phyloP scores from a whole-genome alignment of 2,113 vertebrate species.

The Arothron firmamentum region DNA sequence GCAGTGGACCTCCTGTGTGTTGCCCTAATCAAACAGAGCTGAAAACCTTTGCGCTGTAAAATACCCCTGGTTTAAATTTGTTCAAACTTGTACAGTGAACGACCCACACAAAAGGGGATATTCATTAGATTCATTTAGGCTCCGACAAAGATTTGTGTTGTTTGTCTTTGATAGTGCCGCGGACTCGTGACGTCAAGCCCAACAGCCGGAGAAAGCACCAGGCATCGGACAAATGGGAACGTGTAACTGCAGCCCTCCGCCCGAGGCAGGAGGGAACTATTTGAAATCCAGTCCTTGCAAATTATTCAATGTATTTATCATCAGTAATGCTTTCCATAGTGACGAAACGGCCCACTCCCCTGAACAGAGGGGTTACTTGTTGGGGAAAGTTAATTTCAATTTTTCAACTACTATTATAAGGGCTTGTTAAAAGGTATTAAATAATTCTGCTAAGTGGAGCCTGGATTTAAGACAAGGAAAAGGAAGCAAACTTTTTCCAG shows the following conservation, averaged over 20 bases:
- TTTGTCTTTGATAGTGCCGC: conserved; percentile 33
- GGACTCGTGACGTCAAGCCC: conserved; percentile 13
- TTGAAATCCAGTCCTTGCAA: conserved; percentile 1
- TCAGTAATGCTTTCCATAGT: conserved; percentile 17
- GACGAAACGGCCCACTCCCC: conserved; percentile 6
- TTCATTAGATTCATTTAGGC: conserved; percentile 14
- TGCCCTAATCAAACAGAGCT: conserved; percentile 69
- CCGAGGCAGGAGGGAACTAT: neutral
- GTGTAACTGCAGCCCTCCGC: neutral
- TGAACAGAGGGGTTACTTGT: conserved; percentile 8
- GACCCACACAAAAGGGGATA: conserved; percentile 48
- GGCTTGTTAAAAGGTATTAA: neutral
- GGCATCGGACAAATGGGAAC: neutral
- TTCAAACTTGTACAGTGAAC: conserved; percentile 50
- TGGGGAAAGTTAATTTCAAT: conserved; percentile 1
- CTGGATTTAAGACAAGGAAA: neutral
- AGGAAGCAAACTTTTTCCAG: neutral
- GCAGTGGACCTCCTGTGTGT: conserved; percentile 69
- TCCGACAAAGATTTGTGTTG: conserved; percentile 33
- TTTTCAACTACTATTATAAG: neutral
- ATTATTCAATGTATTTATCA: conserved; percentile 12
- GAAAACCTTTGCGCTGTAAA: conserved; percentile 55
- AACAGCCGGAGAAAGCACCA: conserved; percentile 3
- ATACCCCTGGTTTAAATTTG: conserved; percentile 49
- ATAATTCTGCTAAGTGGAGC: neutral